Evolutionary conservation across 2,797 vertebrate species (phyloP).

Genomic region (Melanotaenia trifasciata): DNA sequence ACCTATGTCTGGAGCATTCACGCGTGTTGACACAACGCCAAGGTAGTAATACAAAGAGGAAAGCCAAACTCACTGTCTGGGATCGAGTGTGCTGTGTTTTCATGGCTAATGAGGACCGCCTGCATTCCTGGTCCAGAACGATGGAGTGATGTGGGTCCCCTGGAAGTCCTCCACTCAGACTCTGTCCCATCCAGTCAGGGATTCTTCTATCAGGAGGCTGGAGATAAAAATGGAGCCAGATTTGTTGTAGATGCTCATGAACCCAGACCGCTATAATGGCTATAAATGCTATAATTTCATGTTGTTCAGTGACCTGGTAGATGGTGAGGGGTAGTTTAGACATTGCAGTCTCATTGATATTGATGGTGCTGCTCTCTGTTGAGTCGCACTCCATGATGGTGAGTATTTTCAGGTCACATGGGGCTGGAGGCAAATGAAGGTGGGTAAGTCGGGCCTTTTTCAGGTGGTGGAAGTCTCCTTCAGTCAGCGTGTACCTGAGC

Average conservation of each 20-base stretch:
- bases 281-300: neutral
- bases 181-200: conserved; percentile 85
- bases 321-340: conserved; percentile 88
- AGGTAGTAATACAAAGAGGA: neutral
- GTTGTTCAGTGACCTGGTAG: conserved; percentile 86
- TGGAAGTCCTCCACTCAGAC: conserved; percentile 90
- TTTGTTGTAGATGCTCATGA: neutral
- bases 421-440: conserved; percentile 86
- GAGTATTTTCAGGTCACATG: conserved; percentile 90
- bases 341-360: conserved; percentile 78
- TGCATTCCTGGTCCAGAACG: conserved; percentile 81
- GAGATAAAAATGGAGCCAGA: conserved; percentile 23
- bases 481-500: conserved; percentile 93
- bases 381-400: conserved; percentile 97
- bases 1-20: neutral
- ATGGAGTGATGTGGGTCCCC: conserved; percentile 93
- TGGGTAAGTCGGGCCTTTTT: conserved; percentile 96
- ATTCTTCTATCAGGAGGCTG: conserved; percentile 81
- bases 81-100: conserved; percentile 83
- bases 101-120: conserved; percentile 65
- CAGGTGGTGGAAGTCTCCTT: conserved; percentile 97
- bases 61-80: conserved; percentile 82
- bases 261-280: neutral
- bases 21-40: neutral
- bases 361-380: conserved; percentile 87